Evolutionary conservation across 2,888 invertebrate genomes (phyloP), one percentile per base, ranked within the genome.

Genomic region (Ochropleura plecta): DNA sequence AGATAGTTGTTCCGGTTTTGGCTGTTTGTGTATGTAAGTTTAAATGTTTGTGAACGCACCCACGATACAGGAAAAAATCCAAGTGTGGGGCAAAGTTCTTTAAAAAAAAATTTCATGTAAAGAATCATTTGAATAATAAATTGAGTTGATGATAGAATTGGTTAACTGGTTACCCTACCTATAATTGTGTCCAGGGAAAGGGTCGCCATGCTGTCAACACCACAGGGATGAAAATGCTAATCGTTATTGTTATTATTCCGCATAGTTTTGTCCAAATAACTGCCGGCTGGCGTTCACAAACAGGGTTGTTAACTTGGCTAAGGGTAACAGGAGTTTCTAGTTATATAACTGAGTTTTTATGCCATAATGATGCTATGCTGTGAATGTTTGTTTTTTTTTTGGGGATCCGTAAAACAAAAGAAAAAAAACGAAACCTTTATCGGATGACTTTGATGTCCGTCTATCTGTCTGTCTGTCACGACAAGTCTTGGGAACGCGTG

Each of bases 261-360:
- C 70, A 73, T 84, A 83, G 84, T 80, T 81, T 73, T 67, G 63
- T 83, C 5, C 55, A 55, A 79, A 81, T 66, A 20, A 55, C 72
- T 78, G 73, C 48, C 48, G 73, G 64, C 9, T 55, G 63, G 40
- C n/a, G n/a, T 77, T 48, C n/a, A 18, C 30, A 55, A 77, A 68
- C 20, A 49, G 42, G n/a, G 64, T 14, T 44, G 55, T 30, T 60
- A 53, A 12, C 14, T 83, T 65, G 9, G 51, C 20, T 0, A 48
- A 30, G 72, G 20, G 4, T 3, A 0, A 49, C 10, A 44, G 8
- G 49, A 20, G 40, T 53, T 63, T 68, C 55, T 62, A 30, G 40
- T 46, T 48, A 14, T 57, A 16, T 65, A 20, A 77, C 20, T 9
- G 18, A 64, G 51, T 46, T 73, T 18, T 18, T 76, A 40, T 18